Evolutionary conservation across 2,888 invertebrate genomes (phyloP).

Genomic region (Spilarctia lutea): DNA sequence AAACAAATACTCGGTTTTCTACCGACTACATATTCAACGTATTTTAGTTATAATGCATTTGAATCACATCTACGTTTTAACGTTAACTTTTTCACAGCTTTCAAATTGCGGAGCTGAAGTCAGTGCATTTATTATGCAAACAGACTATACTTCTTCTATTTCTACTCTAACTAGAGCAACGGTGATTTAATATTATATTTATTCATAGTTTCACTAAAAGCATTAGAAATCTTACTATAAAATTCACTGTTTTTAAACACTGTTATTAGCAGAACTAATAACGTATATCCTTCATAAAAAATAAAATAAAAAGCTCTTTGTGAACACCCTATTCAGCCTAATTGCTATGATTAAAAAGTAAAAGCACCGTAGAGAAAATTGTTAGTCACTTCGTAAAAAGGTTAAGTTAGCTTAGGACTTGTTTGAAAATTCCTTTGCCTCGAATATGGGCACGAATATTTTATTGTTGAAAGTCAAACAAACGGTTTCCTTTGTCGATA

Average conservation of each 20-base stretch:
- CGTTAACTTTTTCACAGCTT: slow-evolving; percentile 37
- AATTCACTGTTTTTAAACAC: not conserved
- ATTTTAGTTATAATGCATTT: slow-evolving; percentile 41
- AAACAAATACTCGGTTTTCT: slow-evolving; percentile 25
- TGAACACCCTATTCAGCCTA: not conserved
- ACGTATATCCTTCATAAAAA: not conserved
- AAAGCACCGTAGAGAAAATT: not conserved
- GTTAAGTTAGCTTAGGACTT: slow-evolving; percentile 20
- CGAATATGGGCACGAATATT: slow-evolving; percentile 15
- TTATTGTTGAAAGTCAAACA: slow-evolving; percentile 25
- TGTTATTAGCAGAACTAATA: not conserved
- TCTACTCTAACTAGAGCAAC: slow-evolving; percentile 1
- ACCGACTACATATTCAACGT: slow-evolving; percentile 37
- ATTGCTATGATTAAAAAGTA: slow-evolving; percentile 2
- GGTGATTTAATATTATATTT: not conserved
- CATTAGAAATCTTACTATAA: not conserved
- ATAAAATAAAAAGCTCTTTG: not conserved
- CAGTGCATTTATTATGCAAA: slow-evolving; percentile 53
- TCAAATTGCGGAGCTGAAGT: slow-evolving; percentile 45
- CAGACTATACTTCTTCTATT: too few species aligned
- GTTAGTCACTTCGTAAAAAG: slow-evolving; percentile 4
- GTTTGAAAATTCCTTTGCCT: slow-evolving; percentile 12
- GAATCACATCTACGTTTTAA: slow-evolving; percentile 14
- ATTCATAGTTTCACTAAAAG: not conserved
- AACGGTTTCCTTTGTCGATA: slow-evolving; percentile 6